Conservation (phyloP, 2,888 invertebrate genomes). For the Pediacus dermestoides region DNA sequence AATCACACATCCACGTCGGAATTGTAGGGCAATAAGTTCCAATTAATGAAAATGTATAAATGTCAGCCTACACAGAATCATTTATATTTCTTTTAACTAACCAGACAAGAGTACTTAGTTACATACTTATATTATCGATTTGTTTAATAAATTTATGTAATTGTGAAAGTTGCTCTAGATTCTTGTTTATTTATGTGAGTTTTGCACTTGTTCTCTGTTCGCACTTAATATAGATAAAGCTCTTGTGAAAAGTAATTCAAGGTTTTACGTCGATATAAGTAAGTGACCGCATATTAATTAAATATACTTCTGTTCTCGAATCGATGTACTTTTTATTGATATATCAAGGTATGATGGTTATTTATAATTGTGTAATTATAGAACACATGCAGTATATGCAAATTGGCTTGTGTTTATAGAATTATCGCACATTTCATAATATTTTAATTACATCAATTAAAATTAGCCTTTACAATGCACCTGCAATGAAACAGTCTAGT, state of each 20-base stretch:
- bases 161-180: slow-evolving; percentile 1
- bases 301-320: neutral
- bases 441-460: slow-evolving; percentile 2
- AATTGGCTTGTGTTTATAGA: neutral
- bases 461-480: too few relatives aligned
- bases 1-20: too few relatives aligned
- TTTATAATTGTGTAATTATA: slow-evolving; percentile 1
- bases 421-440: slow-evolving; percentile 1
- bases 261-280: slow-evolving; percentile 1
- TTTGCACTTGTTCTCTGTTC: slow-evolving; percentile 1
- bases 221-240: slow-evolving; percentile 1
- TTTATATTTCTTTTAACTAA: too few relatives aligned
- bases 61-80: too few relatives aligned
- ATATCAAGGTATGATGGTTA: neutral
- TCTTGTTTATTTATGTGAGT: neutral
- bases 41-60: too few relatives aligned
- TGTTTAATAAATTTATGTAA: neutral
- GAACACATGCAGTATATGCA: slow-evolving; percentile 1
- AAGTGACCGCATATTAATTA: slow-evolving; percentile 1
- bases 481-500: too few relatives aligned
- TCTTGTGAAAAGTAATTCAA: slow-evolving; percentile 1
- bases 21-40: too few relatives aligned
- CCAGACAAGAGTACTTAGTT: too few relatives aligned
- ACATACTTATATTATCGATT: too few relatives aligned
- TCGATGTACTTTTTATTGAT: neutral